Evolutionary conservation across 2,888 invertebrate species (phyloP).

Genomic region (Myopa testacea): DNA sequence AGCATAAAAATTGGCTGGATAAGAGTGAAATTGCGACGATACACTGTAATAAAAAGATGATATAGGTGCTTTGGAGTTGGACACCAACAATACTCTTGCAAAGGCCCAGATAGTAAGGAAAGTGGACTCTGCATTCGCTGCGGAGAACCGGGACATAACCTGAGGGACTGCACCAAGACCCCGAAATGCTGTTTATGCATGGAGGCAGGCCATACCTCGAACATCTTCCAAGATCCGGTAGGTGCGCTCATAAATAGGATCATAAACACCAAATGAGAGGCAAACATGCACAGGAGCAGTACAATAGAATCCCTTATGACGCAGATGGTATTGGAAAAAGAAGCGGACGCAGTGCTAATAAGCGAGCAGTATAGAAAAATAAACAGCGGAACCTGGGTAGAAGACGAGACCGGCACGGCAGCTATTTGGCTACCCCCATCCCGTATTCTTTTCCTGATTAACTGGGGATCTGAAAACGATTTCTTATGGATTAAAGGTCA

Average conservation of each 20-base stretch:
- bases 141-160: no score
- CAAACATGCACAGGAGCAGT: slow-evolving; percentile 22
- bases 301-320: slow-evolving; percentile 15
- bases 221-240: background rate
- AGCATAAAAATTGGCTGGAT: no score
- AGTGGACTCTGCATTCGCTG: no score
- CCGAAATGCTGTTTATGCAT: background rate
- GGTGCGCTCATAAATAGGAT: background rate
- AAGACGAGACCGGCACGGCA: slow-evolving; percentile 3
- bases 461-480: slow-evolving; percentile 1
- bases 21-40: no score
- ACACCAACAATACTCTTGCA: no score
- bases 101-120: no score
- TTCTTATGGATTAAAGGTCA: slow-evolving; percentile 1
- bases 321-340: background rate
- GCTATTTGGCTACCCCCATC: slow-evolving; percentile 12
- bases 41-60: no score
- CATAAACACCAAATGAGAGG: background rate
- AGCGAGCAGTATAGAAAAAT: slow-evolving; percentile 17
- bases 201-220: background rate
- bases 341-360: slow-evolving; percentile 17
- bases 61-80: no score
- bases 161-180: background rate
- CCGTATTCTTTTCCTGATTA: background rate
- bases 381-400: background rate